phyloP scores from a whole-genome alignment of 1,140 invertebrate genomes.

The Sesamia nonagrioides region DNA sequence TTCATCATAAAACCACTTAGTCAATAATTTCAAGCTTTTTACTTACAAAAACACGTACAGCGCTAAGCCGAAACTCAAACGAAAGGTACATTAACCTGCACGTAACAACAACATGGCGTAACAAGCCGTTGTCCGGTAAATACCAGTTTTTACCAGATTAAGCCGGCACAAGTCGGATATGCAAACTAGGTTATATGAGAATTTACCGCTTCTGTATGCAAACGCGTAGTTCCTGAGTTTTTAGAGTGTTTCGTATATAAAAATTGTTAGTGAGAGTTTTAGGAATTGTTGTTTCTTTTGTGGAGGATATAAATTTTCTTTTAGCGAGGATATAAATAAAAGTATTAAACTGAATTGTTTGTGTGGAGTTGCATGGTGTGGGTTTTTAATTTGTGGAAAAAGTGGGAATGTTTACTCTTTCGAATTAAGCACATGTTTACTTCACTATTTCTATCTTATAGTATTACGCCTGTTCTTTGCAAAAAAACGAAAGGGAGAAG shows the following conservation, averaged over 20 bases:
- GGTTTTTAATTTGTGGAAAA: neutral
- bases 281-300: constrained; percentile 18
- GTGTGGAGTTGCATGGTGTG: neutral
- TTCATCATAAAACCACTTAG: constrained; percentile 9
- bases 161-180: constrained; percentile 70
- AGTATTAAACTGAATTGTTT: constrained; percentile 35
- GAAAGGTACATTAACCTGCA: constrained; percentile 42
- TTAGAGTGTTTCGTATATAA: constrained; percentile 49
- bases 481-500: too few relatives aligned
- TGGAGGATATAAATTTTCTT: neutral
- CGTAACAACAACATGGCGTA: constrained; percentile 62
- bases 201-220: constrained; percentile 70
- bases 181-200: constrained; percentile 73
- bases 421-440: neutral
- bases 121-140: constrained; percentile 69
- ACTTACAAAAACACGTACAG: constrained; percentile 23
- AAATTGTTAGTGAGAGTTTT: constrained; percentile 47
- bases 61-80: constrained; percentile 43
- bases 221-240: constrained; percentile 54
- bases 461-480: too few relatives aligned
- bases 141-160: constrained; percentile 79
- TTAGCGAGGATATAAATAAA: constrained; percentile 10
- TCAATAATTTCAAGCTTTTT: constrained; percentile 7
- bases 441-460: neutral
- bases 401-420: neutral